Evolutionary conservation across 2,797 vertebrate genomes (phyloP).

Genomic region (Falco biarmicus): DNA sequence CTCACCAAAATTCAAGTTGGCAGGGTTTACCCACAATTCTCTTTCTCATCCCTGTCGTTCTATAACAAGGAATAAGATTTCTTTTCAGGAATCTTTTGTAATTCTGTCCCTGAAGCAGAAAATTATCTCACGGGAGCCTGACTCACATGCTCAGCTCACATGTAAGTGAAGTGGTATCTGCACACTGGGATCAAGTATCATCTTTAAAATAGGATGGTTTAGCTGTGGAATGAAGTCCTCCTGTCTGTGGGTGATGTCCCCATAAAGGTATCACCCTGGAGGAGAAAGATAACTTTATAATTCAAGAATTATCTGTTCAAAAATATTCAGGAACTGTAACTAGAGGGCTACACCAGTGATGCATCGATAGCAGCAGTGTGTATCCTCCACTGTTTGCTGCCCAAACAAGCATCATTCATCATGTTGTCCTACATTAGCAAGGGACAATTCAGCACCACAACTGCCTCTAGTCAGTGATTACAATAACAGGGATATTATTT

Average conservation of each 20-base stretch:
- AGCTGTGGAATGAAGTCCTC: background rate
- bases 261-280: background rate
- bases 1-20: background rate
- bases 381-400: background rate
- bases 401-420: background rate
- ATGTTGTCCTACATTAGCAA: background rate
- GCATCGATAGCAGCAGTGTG: accelerated
- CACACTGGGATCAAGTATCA: background rate
- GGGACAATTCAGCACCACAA: background rate
- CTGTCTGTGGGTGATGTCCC: background rate
- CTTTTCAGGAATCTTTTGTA: background rate
- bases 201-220: background rate
- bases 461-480: background rate
- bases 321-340: background rate
- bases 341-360: background rate
- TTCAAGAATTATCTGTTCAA: background rate
- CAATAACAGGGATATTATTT: background rate
- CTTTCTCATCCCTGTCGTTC: background rate
- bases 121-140: background rate
- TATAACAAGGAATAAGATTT: background rate
- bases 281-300: background rate
- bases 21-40: background rate
- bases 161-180: background rate
- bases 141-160: background rate
- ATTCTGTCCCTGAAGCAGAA: background rate